These are phyloP conservation scores for Euspilapteryx auroguttella DNA, from an alignment of 2,888 invertebrate species.

Conservation along the genomic window DNA sequence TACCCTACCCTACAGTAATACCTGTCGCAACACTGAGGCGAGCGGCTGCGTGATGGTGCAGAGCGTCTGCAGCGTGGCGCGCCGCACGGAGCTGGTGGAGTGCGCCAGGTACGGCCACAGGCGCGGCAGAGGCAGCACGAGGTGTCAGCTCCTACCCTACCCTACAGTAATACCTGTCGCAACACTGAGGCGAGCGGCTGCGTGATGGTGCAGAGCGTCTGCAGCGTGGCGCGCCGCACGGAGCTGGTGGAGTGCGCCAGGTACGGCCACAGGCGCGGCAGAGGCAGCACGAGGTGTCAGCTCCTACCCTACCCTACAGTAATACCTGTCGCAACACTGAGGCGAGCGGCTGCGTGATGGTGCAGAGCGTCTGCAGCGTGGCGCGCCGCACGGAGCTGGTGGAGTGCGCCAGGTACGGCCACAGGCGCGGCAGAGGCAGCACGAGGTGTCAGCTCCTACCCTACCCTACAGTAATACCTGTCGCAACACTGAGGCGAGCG, in stretches of 20 bases:
- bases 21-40: not conserved
- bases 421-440: too few relatives aligned
- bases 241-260: conserved; percentile 86
- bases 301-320: conserved; percentile 30
- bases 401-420: too few relatives aligned
- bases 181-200: too few relatives aligned
- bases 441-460: conserved; percentile 7
- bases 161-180: too few relatives aligned
- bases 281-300: conserved; percentile 67
- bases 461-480: too few relatives aligned
- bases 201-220: conserved; percentile 75
- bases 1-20: conserved; percentile 9
- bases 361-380: too few relatives aligned
- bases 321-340: too few relatives aligned
- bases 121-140: conserved; percentile 5
- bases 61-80: not conserved
- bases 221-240: conserved; percentile 80
- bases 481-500: too few relatives aligned
- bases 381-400: too few relatives aligned
- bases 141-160: conserved; percentile 8
- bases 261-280: conserved; percentile 93
- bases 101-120: not conserved
- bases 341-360: too few relatives aligned
- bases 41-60: not conserved
- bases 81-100: not conserved